Base-by-base conservation (phyloP, 2,113 vertebrate genomes). In the Thymallus thymallus region DNA sequence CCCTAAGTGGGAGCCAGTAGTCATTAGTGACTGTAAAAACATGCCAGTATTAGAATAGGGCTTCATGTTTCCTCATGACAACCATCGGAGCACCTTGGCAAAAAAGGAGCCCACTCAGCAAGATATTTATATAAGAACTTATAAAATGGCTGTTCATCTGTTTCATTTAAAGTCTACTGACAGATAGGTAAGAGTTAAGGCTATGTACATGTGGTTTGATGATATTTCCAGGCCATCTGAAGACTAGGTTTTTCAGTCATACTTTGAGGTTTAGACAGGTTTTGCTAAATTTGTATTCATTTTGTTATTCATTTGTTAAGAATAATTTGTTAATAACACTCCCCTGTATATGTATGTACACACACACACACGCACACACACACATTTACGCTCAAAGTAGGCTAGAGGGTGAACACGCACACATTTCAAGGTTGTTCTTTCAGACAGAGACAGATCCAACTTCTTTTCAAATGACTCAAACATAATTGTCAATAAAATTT, bases 401-500 rank as follows among this genome's bases (percentile, higher is more conserved):
- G 67, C 35, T 76, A 80, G 75, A 86, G 81, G 85, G 79, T 76
- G 75, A 69, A 80, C 79, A 60, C 67, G 77, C 45, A 80, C 70
- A 71, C 69, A 73, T 82, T 88, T 91, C 85, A 90, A 91, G 88
- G 86, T 90, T 82, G 84, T 77, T 70, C 76, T 83, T 69, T 65
- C 81, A 73, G 81, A 80, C 23, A 26, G 73, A 78, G 62, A 81
- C 78, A 80, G 79, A 80, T 78, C 81, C 71, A 68, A 71, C 26
- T 77, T 69, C 46, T 69, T 80, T 72, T 78, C 65, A 77, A 78
- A 77, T 63, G 68, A 80, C 82, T 89, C 80, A 79, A 82, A 89
- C 83, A 90, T 90, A 84, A 91, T 86, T 86, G 88, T 91, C 88
- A 88, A 88, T 88, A 90, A 82, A 89, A 87, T 74, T 74, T 22